Evolutionary conservation across 2,888 invertebrate species (phyloP).

Genomic region (Hedya salicella): DNA sequence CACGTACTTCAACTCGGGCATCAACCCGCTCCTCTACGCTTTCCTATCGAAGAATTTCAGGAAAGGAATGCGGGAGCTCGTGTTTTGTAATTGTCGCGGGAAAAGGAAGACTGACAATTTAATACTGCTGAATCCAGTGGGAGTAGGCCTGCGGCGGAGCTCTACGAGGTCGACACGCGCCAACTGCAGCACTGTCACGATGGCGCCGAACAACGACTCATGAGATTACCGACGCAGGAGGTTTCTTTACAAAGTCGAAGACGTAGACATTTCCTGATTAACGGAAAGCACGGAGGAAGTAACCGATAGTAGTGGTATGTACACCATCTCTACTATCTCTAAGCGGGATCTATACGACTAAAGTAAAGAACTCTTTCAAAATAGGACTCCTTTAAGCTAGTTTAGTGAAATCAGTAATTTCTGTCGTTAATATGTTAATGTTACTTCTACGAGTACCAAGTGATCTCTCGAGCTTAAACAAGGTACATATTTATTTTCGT

Average conservation of each 20-base stretch:
- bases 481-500: slow-evolving; percentile 34
- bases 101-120: slow-evolving; percentile 76
- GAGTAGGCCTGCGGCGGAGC: slow-evolving; percentile 72
- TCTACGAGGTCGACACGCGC: slow-evolving; percentile 83
- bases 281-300: slow-evolving; percentile 81
- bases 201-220: slow-evolving; percentile 80
- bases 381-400: slow-evolving; percentile 6
- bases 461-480: slow-evolving; percentile 42
- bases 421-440: slow-evolving; percentile 3
- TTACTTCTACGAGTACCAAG: slow-evolving; percentile 25
- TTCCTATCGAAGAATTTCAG: slow-evolving; percentile 93
- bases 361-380: slow-evolving; percentile 41
- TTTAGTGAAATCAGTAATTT: slow-evolving; percentile 25
- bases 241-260: slow-evolving; percentile 74
- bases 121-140: slow-evolving; percentile 76
- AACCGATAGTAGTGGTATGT: slow-evolving; percentile 77
- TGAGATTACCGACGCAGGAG: slow-evolving; percentile 77
- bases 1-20: slow-evolving; percentile 95
- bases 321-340: slow-evolving; percentile 74
- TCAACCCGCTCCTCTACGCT: slow-evolving; percentile 96
- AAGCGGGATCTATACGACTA: slow-evolving; percentile 72
- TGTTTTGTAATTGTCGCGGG: slow-evolving; percentile 85
- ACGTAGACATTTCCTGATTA: slow-evolving; percentile 80
- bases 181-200: slow-evolving; percentile 83
- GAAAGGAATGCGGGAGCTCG: slow-evolving; percentile 92